Evolutionary conservation across 2,888 invertebrate species (phyloP), one percentile per base, ranked within the genome.

Genomic region (Apoda limacodes): DNA sequence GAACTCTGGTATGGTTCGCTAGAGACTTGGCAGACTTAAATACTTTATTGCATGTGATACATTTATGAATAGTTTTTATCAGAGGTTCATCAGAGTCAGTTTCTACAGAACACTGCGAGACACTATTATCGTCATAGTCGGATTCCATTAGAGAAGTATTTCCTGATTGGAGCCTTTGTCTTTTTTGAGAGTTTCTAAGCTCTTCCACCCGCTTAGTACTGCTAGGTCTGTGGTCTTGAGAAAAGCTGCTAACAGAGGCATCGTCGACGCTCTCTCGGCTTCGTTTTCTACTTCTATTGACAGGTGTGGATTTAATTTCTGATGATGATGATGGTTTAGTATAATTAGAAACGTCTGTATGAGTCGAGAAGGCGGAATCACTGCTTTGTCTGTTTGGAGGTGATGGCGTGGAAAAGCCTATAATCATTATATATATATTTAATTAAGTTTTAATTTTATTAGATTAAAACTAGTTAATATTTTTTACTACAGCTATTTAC

Each of bases 351-450:
- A 55, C 50, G 37, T 82, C 76, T 0, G 81, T 75, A 30, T 70
- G 66, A 15, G 63, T 65, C 5, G 80, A 80, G 42, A 80, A 74
- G 1, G 78, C 78, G 0, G 81, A 82, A 46, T 82, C 81, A 32
- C 78, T 78, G 52, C 78, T 82, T 40, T 76, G 72, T 24, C 80
- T 60, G 37, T 62, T 75, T 2, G 65, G 59, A 24, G 71, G 68
- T 2, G 69, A 61, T 5, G 71, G 66, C 19, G 60, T 60, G 37
- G 60, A n/a, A n/a, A n/a, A n/a, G n/a, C n/a, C n/a, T n/a, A n/a
- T n/a, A n/a, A n/a, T n/a, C n/a, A n/a, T n/a, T n/a, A n/a, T n/a
- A n/a, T n/a, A n/a, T n/a, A n/a, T n/a, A n/a, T n/a, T n/a, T n/a
- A n/a, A n/a, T n/a, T n/a, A n/a, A n/a, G n/a, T n/a, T n/a, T n/a